Evolutionary conservation across 2,888 invertebrate species (phyloP), one percentile per base, ranked within the genome.

Genomic region (Clunio marinus): DNA sequence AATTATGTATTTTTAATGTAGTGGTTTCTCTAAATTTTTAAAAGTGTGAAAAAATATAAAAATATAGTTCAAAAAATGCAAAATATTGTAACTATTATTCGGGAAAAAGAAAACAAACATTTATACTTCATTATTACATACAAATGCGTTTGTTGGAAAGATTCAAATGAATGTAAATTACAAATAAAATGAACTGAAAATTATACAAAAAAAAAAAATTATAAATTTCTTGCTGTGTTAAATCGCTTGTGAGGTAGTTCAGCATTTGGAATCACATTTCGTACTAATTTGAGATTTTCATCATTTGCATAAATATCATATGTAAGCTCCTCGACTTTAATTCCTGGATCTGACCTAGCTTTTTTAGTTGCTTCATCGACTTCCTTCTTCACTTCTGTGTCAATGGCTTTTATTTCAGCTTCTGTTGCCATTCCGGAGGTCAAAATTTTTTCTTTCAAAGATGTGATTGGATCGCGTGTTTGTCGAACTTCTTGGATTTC

Each of bases 401-500:
- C 96, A 72, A 96, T 84, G 81, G 91, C 93, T 86, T 96, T 96
- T 4, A 96, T 80, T 77, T 96, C 93, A 7, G 93, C 93, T 0
- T 87, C 83, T 1, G 87, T 86, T 1, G 83, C 88, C 4, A 94
- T 83, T 70, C 87, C 86, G 15, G 86, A 79, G 51, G 82, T 80
- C 1, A 93, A 73, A 24, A 97, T 86, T 79, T 88, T 88, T 73
- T 94, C 91, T 77, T 91, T 93, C 80, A 97, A 96, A n/a, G 88
- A 89, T 1, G 89, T 89, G 73, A 99, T 95, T 15, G 98, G 96
- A 81, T 99, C 98, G 68, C 94, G 81, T 1, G 88, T 91, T 79
- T 93, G 89, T 17, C 98, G 84, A 1, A 96, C 93, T 78, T 93
- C 91, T 78, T 96, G 93, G 57, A 95, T 84, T 81, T 99, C 98